Evolutionary conservation across 1,140 invertebrate species (phyloP).

Genomic region (Gryon sp.): DNA sequence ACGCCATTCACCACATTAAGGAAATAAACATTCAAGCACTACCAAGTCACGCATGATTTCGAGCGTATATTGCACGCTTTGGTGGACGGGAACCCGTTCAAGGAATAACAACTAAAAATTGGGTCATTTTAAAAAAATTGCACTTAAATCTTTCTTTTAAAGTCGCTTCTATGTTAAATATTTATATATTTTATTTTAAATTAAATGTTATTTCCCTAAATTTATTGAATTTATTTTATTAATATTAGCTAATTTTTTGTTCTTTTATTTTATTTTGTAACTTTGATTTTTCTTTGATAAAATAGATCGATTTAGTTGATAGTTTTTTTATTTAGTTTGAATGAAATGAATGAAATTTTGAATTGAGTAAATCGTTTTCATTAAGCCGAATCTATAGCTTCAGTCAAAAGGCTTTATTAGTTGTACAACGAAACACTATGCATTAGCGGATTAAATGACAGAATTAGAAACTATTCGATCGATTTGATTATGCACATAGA

Average conservation of each 20-base stretch:
- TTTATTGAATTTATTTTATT: not conserved
- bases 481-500: not conserved
- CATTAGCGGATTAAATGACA: not conserved
- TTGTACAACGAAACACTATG: constrained; percentile 20
- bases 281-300: too few species aligned
- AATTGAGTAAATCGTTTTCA: too few species aligned
- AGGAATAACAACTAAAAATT: not conserved
- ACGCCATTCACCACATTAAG: constrained; percentile 58
- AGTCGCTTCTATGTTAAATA: too few species aligned
- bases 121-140: too few species aligned
- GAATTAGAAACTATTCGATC: constrained; percentile 18
- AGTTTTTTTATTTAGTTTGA: too few species aligned
- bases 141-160: too few species aligned
- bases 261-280: not conserved
- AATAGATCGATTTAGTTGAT: too few species aligned
- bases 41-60: constrained; percentile 52
- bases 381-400: too few species aligned
- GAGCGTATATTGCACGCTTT: constrained; percentile 33
- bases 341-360: too few species aligned
- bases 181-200: too few species aligned
- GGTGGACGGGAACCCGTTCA: constrained; percentile 36
- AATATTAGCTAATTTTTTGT: not conserved
- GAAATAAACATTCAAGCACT: constrained; percentile 55
- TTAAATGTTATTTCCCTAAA: too few species aligned
- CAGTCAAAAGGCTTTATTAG: constrained; percentile 16